phyloP scores from a whole-genome alignment of 2,113 vertebrate genomes.

The Syngnathus scovelli region DNA sequence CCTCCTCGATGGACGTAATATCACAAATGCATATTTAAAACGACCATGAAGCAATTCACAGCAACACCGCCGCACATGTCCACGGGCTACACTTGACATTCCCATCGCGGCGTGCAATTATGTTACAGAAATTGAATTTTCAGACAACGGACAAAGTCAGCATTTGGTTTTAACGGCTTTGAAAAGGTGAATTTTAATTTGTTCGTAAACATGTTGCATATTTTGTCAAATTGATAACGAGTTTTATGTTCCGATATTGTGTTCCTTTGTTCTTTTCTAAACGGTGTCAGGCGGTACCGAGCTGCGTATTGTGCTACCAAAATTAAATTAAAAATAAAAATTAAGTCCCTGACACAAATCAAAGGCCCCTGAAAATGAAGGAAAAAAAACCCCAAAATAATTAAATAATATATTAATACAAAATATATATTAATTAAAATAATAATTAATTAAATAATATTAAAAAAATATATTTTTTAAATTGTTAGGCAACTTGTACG shows the following conservation, averaged over 20 bases:
- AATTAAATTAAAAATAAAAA: no score
- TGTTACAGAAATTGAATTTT: slow-evolving; percentile 29
- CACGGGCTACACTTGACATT: slow-evolving; percentile 36
- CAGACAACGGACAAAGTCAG: slow-evolving; percentile 1
- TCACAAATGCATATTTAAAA: neutral
- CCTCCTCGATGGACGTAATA: neutral
- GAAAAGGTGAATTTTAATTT: neutral
- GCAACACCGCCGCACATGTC: slow-evolving; percentile 21
- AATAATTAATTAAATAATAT: no score
- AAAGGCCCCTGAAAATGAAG: neutral
- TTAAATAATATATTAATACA: neutral
- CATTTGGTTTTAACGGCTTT: neutral
- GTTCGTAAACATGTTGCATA: neutral
- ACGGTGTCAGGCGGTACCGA: no score
- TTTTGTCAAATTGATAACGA: slow-evolving; percentile 12
- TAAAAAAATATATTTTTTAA: no score
- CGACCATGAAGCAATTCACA: slow-evolving; percentile 8
- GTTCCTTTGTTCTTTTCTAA: neutral
- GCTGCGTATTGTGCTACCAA: no score
- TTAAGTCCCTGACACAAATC: no score
- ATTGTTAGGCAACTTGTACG: neutral
- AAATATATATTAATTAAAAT: neutral
- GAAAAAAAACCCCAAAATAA: neutral
- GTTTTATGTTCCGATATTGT: neutral
- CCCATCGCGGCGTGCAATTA: slow-evolving; percentile 22